A percentile compares a stretch with the other conserved stretches of the same genome.
Evolutionary conservation across 2,888 invertebrate species (phyloP).

Genomic region (Plebejus argus): DNA sequence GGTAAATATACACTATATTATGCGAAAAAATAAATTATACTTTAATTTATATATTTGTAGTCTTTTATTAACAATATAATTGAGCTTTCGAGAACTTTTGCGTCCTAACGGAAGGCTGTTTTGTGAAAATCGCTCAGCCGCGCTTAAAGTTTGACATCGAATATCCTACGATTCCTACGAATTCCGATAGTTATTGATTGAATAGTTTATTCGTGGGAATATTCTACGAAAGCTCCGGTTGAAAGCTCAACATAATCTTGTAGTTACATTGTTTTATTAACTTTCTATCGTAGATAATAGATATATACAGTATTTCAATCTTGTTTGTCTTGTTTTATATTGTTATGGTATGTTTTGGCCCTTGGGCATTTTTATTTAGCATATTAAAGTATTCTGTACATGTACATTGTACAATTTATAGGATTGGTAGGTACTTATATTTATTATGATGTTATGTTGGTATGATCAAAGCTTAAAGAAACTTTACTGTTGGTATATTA

Average conservation of each 20-base stretch:
- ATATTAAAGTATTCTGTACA: background rate
- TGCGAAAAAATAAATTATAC: background rate
- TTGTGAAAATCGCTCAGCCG: conserved; percentile 18
- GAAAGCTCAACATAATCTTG: background rate
- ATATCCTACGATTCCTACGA: background rate
- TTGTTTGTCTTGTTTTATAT: conserved; percentile 3
- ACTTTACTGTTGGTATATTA: background rate
- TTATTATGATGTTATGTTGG: background rate
- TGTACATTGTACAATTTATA: background rate
- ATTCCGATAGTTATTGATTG: conserved; percentile 13
- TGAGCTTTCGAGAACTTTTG: conserved; percentile 25
- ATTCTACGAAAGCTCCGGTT: background rate
- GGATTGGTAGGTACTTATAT: background rate
- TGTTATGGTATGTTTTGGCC: background rate
- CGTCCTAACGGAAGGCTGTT: conserved; percentile 10
- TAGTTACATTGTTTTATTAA: background rate
- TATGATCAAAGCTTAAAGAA: background rate
- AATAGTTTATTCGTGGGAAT: background rate
- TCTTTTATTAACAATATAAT: background rate
- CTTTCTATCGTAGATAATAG: background rate
- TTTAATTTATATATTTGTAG: background rate
- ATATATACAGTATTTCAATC: background rate
- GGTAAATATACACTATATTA: conserved; percentile 28
- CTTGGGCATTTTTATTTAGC: background rate
- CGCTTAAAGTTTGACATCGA: conserved; percentile 20